A percentile compares a stretch with the other conserved stretches of the same genome.
Evolutionary conservation across 2,888 invertebrate genomes (phyloP).

Genomic region (Bruchidius siliquastri): DNA sequence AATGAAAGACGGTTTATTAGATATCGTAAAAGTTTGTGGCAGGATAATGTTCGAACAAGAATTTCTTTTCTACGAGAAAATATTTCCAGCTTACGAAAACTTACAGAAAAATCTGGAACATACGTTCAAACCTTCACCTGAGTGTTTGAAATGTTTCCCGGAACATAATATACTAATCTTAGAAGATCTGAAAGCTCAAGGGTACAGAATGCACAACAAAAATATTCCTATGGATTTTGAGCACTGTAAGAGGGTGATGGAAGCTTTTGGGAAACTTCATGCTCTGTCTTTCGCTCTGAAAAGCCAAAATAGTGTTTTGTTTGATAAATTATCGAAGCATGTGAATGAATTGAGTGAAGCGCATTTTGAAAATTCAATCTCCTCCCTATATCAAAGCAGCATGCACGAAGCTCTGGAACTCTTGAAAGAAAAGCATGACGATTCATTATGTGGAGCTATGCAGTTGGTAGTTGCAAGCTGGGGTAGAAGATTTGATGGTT

Average conservation of each 20-base stretch:
- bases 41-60: no score
- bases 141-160: background rate
- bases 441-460: background rate
- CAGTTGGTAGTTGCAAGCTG: background rate
- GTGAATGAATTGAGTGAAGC: background rate
- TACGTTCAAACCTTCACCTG: background rate
- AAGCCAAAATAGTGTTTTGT: background rate
- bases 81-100: background rate
- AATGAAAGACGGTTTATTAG: no score
- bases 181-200: background rate
- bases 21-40: no score
- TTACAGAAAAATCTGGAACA: background rate
- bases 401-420: background rate
- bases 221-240: background rate
- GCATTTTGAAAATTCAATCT: background rate
- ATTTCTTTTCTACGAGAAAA: background rate
- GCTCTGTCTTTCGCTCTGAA: background rate
- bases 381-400: background rate
- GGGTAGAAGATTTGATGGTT: background rate
- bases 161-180: background rate
- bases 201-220: background rate
- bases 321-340: background rate
- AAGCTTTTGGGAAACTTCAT: background rate
- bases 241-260: background rate
- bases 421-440: background rate